Evolutionary conservation across 2,888 invertebrate genomes (phyloP).

Genomic region (Napeogenes sylphis): DNA sequence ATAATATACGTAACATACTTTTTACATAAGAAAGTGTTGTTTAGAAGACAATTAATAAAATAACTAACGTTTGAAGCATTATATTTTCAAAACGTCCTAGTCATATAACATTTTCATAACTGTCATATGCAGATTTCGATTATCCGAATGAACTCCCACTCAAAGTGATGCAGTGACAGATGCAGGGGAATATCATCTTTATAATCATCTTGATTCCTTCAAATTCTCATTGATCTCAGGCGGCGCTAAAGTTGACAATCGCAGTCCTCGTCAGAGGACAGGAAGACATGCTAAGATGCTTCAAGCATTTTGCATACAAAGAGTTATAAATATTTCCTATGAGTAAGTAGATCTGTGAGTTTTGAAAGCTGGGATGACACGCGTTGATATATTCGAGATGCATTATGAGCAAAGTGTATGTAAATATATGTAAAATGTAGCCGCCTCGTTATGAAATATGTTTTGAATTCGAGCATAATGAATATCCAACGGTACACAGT

Average conservation of each 20-base stretch:
- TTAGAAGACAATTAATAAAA: not conserved
- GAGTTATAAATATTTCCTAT: constrained; percentile 74
- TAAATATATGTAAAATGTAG: constrained; percentile 66
- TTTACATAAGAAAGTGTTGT: too few species aligned
- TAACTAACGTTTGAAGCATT: not conserved
- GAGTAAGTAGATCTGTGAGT: constrained; percentile 49
- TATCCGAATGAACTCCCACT: constrained; percentile 22
- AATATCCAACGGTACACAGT: constrained; percentile 36
- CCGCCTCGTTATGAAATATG: constrained; percentile 51
- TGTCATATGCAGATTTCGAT: constrained; percentile 20
- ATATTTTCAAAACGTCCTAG: constrained; percentile 5
- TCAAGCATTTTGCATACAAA: constrained; percentile 75
- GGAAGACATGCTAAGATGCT: constrained; percentile 58
- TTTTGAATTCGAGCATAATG: constrained; percentile 30
- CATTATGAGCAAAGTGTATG: constrained; percentile 60
- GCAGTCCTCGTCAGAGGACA: constrained; percentile 44
- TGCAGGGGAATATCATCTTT: constrained; percentile 44
- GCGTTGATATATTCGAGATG: constrained; percentile 44
- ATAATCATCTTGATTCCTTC: constrained; percentile 35
- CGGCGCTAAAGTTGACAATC: constrained; percentile 55
- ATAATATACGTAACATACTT: too few species aligned
- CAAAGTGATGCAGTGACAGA: constrained; percentile 40
- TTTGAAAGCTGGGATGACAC: constrained; percentile 71
- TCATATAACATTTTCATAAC: constrained; percentile 9
- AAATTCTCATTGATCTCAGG: constrained; percentile 39